Evolutionary conservation across 2,113 vertebrate species (phyloP).

Genomic region (Ifrita kowaldi): DNA sequence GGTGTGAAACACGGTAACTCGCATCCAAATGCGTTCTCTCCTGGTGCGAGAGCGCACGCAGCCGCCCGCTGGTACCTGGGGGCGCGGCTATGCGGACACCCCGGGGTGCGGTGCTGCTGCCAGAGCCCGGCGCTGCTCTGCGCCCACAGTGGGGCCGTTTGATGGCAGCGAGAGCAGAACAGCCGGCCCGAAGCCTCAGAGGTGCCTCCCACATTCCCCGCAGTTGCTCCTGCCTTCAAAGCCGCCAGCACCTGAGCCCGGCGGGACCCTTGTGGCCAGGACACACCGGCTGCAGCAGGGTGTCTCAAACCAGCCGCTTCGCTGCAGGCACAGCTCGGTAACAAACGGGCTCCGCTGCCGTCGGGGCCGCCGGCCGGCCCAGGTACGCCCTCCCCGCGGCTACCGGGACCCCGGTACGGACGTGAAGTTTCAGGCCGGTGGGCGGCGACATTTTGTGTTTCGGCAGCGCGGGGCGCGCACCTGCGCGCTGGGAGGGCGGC

Average conservation of each 20-base stretch:
- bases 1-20: accelerated
- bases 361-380: not conserved
- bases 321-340: not conserved
- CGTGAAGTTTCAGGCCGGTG: not conserved
- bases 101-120: not conserved
- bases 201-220: not conserved
- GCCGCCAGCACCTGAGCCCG: not conserved
- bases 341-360: not conserved
- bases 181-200: not conserved
- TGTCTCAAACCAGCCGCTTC: not conserved
- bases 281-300: not conserved
- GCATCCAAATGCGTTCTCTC: not conserved
- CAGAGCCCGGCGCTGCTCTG: not conserved
- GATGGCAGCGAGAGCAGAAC: not conserved
- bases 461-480: not conserved
- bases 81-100: too few species aligned
- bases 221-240: not conserved
- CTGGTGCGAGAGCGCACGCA: not conserved
- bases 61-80: not conserved
- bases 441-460: accelerated
- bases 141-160: accelerated
- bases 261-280: not conserved
- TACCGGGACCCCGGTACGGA: not conserved
- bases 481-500: not conserved
- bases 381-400: not conserved